Evolutionary conservation across 2,797 vertebrate species (phyloP).

Genomic region (Buphagus erythrorhynchus): DNA sequence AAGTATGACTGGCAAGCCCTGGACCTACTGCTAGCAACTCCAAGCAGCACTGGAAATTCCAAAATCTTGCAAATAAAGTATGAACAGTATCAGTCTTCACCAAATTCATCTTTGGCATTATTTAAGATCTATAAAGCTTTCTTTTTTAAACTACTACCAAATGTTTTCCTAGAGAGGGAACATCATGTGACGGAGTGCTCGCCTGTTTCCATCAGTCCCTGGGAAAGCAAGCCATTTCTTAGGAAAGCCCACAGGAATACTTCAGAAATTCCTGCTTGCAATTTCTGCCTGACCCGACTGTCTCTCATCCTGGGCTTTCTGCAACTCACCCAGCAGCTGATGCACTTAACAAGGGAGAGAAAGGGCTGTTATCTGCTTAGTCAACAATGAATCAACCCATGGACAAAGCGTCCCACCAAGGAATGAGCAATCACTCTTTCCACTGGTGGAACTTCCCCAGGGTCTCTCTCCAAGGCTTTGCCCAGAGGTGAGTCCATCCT

Average conservation of each 20-base stretch:
- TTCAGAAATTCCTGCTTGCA: neutral
- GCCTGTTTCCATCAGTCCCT: neutral
- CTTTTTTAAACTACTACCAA: conserved; percentile 52
- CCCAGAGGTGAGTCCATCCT: neutral
- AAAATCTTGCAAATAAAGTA: neutral
- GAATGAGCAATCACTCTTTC: neutral
- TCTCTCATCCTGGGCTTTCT: neutral
- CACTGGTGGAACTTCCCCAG: neutral
- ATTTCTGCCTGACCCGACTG: neutral
- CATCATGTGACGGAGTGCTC: neutral
- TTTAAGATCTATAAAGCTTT: conserved; percentile 27
- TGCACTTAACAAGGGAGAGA: neutral
- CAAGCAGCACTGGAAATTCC: neutral
- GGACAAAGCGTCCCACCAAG: neutral
- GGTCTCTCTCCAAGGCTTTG: neutral
- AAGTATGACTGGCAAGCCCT: neutral
- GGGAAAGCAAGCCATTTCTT: conserved; percentile 20
- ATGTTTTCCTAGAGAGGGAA: conserved; percentile 64
- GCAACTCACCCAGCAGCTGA: neutral
- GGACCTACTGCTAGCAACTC: neutral
- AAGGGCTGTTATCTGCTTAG: neutral
- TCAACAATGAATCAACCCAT: neutral
- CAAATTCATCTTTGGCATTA: conserved; percentile 10
- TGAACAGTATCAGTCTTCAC: neutral
- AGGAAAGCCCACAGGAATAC: conserved; percentile 52